phyloP scores from a whole-genome alignment of 2,797 vertebrate genomes.

The Eleutherodactylus coqui region DNA sequence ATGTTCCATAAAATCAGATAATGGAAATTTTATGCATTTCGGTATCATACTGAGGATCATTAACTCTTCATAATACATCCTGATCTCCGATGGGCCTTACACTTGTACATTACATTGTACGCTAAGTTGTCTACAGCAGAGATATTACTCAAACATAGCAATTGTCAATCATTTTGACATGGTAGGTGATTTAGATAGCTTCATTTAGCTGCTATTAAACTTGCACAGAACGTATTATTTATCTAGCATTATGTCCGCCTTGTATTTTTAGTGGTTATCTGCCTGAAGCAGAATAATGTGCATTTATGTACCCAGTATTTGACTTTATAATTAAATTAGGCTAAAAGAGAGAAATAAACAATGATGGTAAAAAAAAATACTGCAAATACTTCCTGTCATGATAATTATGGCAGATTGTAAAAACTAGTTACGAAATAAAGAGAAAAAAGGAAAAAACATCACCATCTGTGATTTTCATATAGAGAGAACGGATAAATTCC shows the following conservation, averaged over 20 bases:
- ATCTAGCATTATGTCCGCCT: background rate
- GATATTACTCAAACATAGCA: constrained; percentile 19
- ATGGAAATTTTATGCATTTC: constrained; percentile 39
- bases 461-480: constrained; percentile 32
- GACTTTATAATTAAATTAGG: constrained; percentile 27
- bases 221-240: background rate
- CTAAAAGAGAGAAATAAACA: background rate
- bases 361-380: background rate
- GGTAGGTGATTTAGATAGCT: background rate
- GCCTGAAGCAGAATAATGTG: background rate
- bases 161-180: constrained; percentile 30
- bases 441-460: background rate
- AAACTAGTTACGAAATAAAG: constrained; percentile 5
- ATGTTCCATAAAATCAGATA: constrained; percentile 47
- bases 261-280: constrained; percentile 3
- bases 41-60: constrained; percentile 39
- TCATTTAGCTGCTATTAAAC: background rate
- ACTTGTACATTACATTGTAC: constrained; percentile 30
- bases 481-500: background rate
- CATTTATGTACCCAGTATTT: constrained; percentile 1
- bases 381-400: background rate
- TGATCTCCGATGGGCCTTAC: constrained; percentile 19
- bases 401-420: constrained; percentile 25
- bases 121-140: constrained; percentile 8
- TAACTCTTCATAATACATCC: constrained; percentile 33